These are phyloP conservation scores for Suillia variegata DNA, from an alignment of 2,888 invertebrate genomes.

Conservation along the genomic window DNA sequence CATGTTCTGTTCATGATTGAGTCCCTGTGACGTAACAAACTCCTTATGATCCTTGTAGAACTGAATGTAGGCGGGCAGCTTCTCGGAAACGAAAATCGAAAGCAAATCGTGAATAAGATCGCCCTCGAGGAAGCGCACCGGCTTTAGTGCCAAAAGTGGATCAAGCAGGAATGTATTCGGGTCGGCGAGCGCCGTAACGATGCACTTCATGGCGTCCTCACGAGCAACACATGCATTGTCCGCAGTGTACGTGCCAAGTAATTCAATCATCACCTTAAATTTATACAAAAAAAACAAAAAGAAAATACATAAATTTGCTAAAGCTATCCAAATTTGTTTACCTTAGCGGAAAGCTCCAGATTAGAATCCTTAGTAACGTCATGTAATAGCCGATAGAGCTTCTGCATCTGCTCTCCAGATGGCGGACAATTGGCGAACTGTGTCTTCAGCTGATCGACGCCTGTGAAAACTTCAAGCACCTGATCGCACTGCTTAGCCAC, in stretches of 20 bases:
- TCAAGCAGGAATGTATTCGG: constrained; percentile 95
- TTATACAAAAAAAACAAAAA: too few relatives aligned
- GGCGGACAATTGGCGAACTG: constrained; percentile 82
- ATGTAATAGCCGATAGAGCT: constrained; percentile 84
- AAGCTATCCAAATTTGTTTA: too few relatives aligned
- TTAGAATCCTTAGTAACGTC: constrained; percentile 87
- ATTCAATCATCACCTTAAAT: constrained; percentile 98
- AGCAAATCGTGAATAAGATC: constrained; percentile 93
- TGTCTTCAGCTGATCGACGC: constrained; percentile 81
- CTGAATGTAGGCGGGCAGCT: constrained; percentile 85
- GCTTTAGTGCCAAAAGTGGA: constrained; percentile 89
- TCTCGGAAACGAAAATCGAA: constrained; percentile 93
- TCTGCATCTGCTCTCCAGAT: constrained; percentile 89
- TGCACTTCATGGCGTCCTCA: constrained; percentile 96
- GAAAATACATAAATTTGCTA: too few relatives aligned
- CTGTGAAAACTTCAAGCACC: constrained; percentile 81
- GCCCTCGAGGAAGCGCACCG: constrained; percentile 92
- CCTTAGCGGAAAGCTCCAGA: constrained; percentile 87
- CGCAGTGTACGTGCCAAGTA: constrained; percentile 94
- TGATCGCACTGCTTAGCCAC: constrained; percentile 88
- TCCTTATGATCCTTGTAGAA: constrained; percentile 94
- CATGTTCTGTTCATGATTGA: constrained; percentile 93
- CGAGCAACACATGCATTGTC: constrained; percentile 96
- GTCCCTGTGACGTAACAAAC: constrained; percentile 80
- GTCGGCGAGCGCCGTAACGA: constrained; percentile 92